Evolutionary conservation across 1,140 invertebrate species (phyloP).

Genomic region (Anthonomus grandis): DNA sequence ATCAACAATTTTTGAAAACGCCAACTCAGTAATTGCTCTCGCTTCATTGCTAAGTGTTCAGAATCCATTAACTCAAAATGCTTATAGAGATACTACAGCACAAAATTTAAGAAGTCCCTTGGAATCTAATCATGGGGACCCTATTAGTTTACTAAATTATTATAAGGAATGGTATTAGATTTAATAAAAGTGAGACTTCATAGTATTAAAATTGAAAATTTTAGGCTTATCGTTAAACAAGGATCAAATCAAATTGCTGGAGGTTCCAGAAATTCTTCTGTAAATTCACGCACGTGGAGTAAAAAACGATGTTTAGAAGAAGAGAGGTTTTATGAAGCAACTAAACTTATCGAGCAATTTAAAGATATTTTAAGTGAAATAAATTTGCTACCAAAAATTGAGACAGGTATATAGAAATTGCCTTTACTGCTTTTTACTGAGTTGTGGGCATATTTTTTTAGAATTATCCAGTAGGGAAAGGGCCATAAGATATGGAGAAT

Average conservation of each 20-base stretch:
- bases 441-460: not conserved
- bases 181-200: too few relatives aligned
- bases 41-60: constrained; percentile 92
- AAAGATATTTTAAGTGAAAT: constrained; percentile 77
- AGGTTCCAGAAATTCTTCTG: constrained; percentile 38
- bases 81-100: constrained; percentile 75
- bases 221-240: constrained; percentile 32
- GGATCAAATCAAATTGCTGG: constrained; percentile 22
- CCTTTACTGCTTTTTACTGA: not conserved
- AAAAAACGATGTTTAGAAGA: constrained; percentile 86
- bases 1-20: constrained; percentile 83
- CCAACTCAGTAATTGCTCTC: constrained; percentile 89
- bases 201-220: not conserved
- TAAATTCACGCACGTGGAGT: constrained; percentile 77
- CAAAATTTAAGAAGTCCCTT: constrained; percentile 74
- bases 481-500: constrained; percentile 76
- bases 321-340: constrained; percentile 94
- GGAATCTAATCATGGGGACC: constrained; percentile 93
- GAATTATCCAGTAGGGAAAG: constrained; percentile 73
- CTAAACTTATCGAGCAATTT: constrained; percentile 88
- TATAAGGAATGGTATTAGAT: constrained; percentile 77
- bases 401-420: constrained; percentile 46
- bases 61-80: constrained; percentile 85
- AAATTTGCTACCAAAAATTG: constrained; percentile 59
- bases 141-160: constrained; percentile 84